phyloP scores from a whole-genome alignment of 64 coral and sea anemone genomes.

The Dendrophyllia cribrosa region DNA sequence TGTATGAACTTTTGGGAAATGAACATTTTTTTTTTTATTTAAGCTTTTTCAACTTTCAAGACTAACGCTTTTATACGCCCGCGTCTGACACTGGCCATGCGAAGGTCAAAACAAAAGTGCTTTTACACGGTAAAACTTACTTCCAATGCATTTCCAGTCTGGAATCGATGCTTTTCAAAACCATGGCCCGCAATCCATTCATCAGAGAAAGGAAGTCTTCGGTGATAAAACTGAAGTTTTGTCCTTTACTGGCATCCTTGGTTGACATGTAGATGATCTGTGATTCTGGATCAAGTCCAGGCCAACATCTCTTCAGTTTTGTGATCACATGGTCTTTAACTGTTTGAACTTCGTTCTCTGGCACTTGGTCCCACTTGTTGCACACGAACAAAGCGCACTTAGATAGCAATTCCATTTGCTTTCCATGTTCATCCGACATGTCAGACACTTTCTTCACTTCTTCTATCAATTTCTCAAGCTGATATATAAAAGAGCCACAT shows the following conservation, averaged over 20 bases:
- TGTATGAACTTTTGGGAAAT: no score
- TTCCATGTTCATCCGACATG: background rate
- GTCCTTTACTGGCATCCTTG: background rate
- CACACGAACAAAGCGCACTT: constrained; percentile 18
- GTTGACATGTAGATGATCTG: constrained; percentile 24
- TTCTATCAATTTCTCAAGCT: background rate
- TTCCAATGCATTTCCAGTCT: constrained; percentile 26
- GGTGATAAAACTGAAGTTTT: background rate
- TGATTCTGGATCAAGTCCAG: background rate
- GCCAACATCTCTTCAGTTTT: constrained; percentile 1
- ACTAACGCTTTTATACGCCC: no score
- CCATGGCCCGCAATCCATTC: constrained; percentile 5
- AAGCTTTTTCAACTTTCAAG: no score
- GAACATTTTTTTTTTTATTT: no score
- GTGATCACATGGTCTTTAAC: background rate
- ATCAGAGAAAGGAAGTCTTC: background rate
- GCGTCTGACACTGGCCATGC: no score
- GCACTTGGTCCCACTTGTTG: constrained; percentile 41
- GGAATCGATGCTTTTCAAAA: background rate
- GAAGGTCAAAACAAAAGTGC: no score
- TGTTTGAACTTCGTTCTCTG: background rate
- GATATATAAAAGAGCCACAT: background rate
- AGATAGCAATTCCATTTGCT: background rate
- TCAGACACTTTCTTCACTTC: background rate
- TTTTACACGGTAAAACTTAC: background rate